Percentiles rank a stretch among this genome's conserved stretches.
Conservation (phyloP, 2,888 invertebrate species). For the Sthenelais limicola region DNA sequence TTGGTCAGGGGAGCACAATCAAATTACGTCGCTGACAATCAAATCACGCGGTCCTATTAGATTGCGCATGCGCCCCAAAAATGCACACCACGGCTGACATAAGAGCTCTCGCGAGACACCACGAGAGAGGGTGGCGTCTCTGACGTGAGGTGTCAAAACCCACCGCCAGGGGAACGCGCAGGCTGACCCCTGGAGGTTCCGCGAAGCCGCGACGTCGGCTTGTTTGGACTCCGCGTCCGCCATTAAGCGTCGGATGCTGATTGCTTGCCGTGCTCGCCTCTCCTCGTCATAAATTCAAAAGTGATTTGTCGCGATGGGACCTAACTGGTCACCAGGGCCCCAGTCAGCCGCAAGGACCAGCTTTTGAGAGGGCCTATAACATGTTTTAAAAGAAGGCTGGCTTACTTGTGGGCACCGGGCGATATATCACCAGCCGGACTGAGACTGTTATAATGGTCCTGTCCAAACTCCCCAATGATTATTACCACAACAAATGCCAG, state of each 20-base stretch:
- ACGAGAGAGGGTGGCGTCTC: not conserved
- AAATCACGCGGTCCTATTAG: slow-evolving; percentile 26
- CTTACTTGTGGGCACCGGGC: too few relatives aligned
- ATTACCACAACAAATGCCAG: too few relatives aligned
- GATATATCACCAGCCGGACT: too few relatives aligned
- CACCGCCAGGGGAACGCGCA: not conserved
- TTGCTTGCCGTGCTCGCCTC: not conserved
- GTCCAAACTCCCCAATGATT: too few relatives aligned
- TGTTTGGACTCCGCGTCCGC: too few relatives aligned
- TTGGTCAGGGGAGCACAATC: slow-evolving; percentile 12
- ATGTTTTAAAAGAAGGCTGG: too few relatives aligned
- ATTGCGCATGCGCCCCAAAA: slow-evolving; percentile 19
- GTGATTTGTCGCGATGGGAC: slow-evolving; percentile 13
- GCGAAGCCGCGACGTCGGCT: too few relatives aligned
- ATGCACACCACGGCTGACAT: not conserved
- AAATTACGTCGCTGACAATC: slow-evolving; percentile 25
- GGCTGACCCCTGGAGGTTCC: too few relatives aligned
- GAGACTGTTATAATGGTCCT: too few relatives aligned
- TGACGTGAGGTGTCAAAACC: slow-evolving; percentile 12
- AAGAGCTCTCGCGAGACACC: not conserved
- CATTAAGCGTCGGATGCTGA: not conserved
- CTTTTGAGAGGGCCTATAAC: too few relatives aligned
- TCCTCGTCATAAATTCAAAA: slow-evolving; percentile 10
- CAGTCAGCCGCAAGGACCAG: too few relatives aligned
- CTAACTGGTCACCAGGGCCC: too few relatives aligned